phyloP scores from a whole-genome alignment of 1,140 invertebrate species.

The Carposina sasakii region DNA sequence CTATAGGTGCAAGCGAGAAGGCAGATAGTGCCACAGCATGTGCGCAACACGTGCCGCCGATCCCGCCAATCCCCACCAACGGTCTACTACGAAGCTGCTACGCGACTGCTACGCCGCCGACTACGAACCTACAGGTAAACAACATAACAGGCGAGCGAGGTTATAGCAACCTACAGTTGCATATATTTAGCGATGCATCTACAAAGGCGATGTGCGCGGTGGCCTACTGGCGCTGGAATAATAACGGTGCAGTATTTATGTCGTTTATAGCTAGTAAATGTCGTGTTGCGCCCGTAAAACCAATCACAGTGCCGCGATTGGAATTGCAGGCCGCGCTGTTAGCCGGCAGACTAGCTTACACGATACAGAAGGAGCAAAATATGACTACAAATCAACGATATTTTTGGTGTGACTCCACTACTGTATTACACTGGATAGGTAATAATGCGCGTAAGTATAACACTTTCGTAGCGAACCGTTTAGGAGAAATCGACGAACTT shows the following conservation, averaged over 20 bases:
- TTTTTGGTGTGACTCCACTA: constrained; percentile 38
- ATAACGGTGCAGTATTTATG: not conserved
- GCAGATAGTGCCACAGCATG: not conserved
- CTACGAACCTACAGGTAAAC: not conserved
- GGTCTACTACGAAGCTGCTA: not conserved
- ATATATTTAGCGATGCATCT: constrained; percentile 23
- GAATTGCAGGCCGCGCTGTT: constrained; percentile 16
- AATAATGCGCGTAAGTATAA: constrained; percentile 29
- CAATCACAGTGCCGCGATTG: constrained; percentile 6
- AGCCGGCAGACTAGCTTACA: constrained; percentile 11
- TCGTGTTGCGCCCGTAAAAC: constrained; percentile 22
- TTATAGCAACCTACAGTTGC: constrained; percentile 13
- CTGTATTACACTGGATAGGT: constrained; percentile 36
- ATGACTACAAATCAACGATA: not conserved
- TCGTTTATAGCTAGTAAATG: constrained; percentile 17
- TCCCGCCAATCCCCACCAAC: not conserved
- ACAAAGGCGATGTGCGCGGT: constrained; percentile 14
- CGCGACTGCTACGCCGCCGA: not conserved
- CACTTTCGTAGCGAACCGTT: constrained; percentile 28
- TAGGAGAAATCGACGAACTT: constrained; percentile 38
- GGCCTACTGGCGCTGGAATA: constrained; percentile 4
- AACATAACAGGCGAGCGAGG: not conserved
- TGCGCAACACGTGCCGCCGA: not conserved
- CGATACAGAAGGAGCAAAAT: constrained; percentile 13
- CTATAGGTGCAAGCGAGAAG: not conserved